Percentiles rank a stretch among this genome's conserved stretches.
Evolutionary conservation across 2,888 invertebrate species (phyloP).

Genomic region (Agrotis puta): DNA sequence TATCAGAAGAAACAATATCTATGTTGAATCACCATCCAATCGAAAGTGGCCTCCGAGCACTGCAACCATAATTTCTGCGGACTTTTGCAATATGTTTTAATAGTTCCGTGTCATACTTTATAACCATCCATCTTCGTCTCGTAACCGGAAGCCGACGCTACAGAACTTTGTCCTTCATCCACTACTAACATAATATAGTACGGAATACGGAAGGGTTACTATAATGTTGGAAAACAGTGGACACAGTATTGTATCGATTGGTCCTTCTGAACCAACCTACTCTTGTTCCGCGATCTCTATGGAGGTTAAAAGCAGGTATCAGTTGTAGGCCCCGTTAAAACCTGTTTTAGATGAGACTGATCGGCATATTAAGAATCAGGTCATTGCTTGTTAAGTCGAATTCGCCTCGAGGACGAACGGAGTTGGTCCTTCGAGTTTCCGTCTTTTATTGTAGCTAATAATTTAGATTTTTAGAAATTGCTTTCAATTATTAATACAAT

Average conservation of each 20-base stretch:
- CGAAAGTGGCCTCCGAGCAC: neutral
- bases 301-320: slow-evolving; percentile 52
- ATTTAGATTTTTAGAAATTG: slow-evolving; percentile 14
- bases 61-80: neutral
- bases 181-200: slow-evolving; percentile 5
- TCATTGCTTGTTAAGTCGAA: slow-evolving; percentile 55
- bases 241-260: slow-evolving; percentile 8
- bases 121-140: slow-evolving; percentile 5
- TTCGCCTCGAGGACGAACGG: slow-evolving; percentile 18
- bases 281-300: slow-evolving; percentile 39
- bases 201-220: neutral
- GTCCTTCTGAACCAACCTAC: slow-evolving; percentile 29
- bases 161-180: slow-evolving; percentile 13
- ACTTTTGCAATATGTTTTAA: neutral
- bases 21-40: neutral
- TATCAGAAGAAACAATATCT: neutral
- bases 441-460: slow-evolving; percentile 23
- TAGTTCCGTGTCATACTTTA: slow-evolving; percentile 4
- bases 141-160: slow-evolving; percentile 5
- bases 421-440: slow-evolving; percentile 21
- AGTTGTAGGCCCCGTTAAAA: slow-evolving; percentile 62
- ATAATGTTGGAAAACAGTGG: neutral
- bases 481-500: slow-evolving; percentile 28
- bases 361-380: slow-evolving; percentile 51
- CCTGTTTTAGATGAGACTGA: slow-evolving; percentile 58